Evolutionary conservation across 2,797 vertebrate species (phyloP), one percentile per base, ranked within the genome.

Genomic region (Sphenodon punctatus): DNA sequence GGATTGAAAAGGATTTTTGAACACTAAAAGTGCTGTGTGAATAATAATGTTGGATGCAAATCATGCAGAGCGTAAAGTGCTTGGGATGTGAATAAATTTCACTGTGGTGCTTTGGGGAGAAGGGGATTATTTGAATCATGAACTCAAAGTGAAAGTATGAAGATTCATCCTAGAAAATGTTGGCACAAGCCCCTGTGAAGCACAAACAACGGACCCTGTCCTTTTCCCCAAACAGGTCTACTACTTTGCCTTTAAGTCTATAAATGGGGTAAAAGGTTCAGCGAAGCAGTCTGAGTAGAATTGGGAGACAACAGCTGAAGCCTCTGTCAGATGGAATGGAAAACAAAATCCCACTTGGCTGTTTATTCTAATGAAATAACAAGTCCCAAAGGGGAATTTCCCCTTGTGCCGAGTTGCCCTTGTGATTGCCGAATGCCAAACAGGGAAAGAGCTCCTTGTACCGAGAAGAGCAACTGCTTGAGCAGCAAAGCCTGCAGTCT

Each of bases 301-400:
- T 46, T 75, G 75, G 67, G 79, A 88, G 83, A 36, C 41, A 75
- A 32, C 43, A 71, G 39, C 30, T 81, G 84, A 80, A 69, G 30
- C 49, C 22, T n/a, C 77, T 45, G 65, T 68, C 74, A 80, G 60
- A n/a, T 36, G 22, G 34, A 84, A 88, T 59, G 76, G 84, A 85
- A 91, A 89, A 72, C 10, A 66, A 67, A 74, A 70, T 66, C 73
- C 42, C 76, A 67, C 48, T 66, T 72, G 66, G 61, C 43, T 80
- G 58, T 66, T 86, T 80, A 71, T 83, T 74, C 51, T 41, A 70
- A 84, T 4, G 64, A 77, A 91, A 77, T 41, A 80, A 67, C 69
- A 75, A 75, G 80, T 27, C 76, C 53, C 74, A 38, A 67, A 64
- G 82, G 69, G 45, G 56, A 68, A 72, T 78, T 60, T 60, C 53